These are phyloP conservation scores for Pelodiscus sinensis DNA, from an alignment of 2,113 vertebrate species.

Conservation along the genomic window DNA sequence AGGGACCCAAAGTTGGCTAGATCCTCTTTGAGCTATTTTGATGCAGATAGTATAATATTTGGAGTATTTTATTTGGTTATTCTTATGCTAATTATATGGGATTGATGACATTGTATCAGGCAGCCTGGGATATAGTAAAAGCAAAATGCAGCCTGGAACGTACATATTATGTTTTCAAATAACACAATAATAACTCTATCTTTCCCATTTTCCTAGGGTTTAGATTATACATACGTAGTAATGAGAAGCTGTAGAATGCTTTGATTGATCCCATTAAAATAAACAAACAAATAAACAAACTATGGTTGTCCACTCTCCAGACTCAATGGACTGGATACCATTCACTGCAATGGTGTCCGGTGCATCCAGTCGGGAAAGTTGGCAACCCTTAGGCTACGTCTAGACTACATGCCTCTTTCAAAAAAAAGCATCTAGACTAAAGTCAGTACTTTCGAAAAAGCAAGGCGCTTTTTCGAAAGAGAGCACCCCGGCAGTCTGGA, in stretches of 20 bases:
- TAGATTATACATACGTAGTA: not conserved
- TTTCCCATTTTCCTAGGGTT: not conserved
- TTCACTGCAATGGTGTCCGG: too few relatives aligned
- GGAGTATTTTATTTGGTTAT: not conserved
- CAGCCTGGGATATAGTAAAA: not conserved
- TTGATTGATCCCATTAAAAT: not conserved
- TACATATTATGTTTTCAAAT: not conserved
- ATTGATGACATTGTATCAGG: not conserved
- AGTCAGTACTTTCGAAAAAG: too few relatives aligned
- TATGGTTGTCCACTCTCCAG: too few relatives aligned
- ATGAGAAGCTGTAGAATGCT: not conserved
- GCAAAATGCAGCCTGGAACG: not conserved
- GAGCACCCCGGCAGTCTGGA: too few relatives aligned
- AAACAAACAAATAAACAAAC: not conserved
- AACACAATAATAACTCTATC: not conserved
- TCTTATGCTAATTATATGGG: not conserved
- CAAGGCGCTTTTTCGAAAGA: too few relatives aligned
- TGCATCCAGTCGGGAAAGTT: too few relatives aligned
- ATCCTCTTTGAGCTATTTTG: not conserved
- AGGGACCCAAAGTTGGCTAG: not conserved
- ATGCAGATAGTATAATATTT: not conserved
- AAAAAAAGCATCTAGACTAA: too few relatives aligned
- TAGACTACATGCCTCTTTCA: too few relatives aligned
- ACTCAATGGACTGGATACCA: too few relatives aligned
- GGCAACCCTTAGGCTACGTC: too few relatives aligned